Base-by-base conservation (phyloP, 2,797 vertebrate genomes). In the Fistularia commersonii region DNA sequence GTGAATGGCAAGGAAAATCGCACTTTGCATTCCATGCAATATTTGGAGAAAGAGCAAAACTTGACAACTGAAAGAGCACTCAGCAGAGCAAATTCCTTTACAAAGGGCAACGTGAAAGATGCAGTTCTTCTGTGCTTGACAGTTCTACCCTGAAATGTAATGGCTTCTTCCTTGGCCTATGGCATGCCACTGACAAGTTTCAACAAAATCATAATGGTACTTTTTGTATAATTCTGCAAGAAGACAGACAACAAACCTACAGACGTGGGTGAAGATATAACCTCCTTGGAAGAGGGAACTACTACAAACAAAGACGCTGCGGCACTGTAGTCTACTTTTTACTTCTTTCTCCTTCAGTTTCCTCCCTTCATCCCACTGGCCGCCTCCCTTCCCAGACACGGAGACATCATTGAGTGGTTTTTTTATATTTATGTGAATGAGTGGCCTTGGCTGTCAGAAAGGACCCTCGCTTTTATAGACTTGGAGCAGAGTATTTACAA, bases 401-500 rank as follows among this genome's bases (percentile, higher is more conserved):
- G 66, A 75, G 71, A 61, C 70, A 66, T 54, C 57, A 70, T 73
- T 70, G 78, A 85, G 85, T 83, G 82, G 74, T 84, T 85, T 86
- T 51, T 88, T 85, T 84, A 79, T 84, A 81, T 87, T 79, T 79
- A 81, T 50, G 59, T 83, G 82, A 85, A 86, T 79, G 75, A 77
- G 73, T 80, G 80, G 81, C 86, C 81, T 86, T 85, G 77, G 80
- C 64, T 47, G 8, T 74, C 76, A 79, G 82, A 86, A 87, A 84
- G 79, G 79, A 82, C 80, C 72, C 72, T 74, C 41, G 57, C 82
- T 80, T 89, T 90, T 86, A 89, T 82, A 81, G 83, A 88, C 82
- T 82, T 82, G 76, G 73, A 86, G 79, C 72, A 1, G 61, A 79
- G 80, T 84, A 86, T 87, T 88, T 88, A 88, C 79, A 85, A 88